Evolutionary conservation across 2,888 invertebrate species (phyloP).

Genomic region (Eupithecia vulgata): DNA sequence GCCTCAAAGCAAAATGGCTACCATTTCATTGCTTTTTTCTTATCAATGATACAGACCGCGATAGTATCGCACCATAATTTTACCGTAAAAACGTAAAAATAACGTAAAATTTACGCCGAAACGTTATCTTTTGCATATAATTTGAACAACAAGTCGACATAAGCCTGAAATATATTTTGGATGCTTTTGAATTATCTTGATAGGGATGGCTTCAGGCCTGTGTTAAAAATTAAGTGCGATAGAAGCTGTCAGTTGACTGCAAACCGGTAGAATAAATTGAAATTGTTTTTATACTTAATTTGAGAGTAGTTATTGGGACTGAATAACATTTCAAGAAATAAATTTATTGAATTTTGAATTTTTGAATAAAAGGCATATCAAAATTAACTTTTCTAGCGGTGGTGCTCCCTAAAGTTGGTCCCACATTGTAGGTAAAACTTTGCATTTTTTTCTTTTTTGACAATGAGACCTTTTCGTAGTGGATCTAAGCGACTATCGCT

Average conservation of each 20-base stretch:
- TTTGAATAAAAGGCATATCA: too few relatives aligned
- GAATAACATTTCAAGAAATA: too few relatives aligned
- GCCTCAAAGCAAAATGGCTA: neutral
- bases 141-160: slow-evolving; percentile 18
- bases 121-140: slow-evolving; percentile 17
- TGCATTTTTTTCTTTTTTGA: too few relatives aligned
- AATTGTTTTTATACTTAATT: too few relatives aligned
- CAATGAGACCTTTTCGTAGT: too few relatives aligned
- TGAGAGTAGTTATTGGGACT: too few relatives aligned
- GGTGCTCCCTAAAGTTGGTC: too few relatives aligned
- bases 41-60: slow-evolving; percentile 4
- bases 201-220: neutral
- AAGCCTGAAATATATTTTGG: slow-evolving; percentile 20
- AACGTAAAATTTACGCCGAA: slow-evolving; percentile 5
- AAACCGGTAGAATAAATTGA: too few relatives aligned
- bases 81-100: slow-evolving; percentile 6
- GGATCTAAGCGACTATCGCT: too few relatives aligned
- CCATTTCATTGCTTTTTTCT: slow-evolving; percentile 10
- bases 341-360: too few relatives aligned
- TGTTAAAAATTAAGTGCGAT: neutral
- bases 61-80: slow-evolving; percentile 12
- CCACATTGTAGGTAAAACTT: too few relatives aligned
- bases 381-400: too few relatives aligned
- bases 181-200: slow-evolving; percentile 12
- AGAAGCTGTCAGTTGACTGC: neutral